These are phyloP conservation scores for Prunella strophiata DNA, from an alignment of 2,797 vertebrate species.

Conservation along the genomic window DNA sequence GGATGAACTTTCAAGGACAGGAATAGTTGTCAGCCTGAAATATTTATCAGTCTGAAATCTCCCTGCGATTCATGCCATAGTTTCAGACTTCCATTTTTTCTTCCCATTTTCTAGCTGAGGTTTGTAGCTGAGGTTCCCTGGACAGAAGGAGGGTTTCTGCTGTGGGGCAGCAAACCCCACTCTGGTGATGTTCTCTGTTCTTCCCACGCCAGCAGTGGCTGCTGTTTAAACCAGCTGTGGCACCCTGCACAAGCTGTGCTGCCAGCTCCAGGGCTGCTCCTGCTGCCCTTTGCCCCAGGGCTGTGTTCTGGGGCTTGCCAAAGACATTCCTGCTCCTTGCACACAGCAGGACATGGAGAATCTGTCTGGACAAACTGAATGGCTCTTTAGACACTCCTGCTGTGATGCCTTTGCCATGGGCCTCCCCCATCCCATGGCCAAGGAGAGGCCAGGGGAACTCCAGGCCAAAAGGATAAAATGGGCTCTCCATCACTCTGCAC, in stretches of 20 bases:
- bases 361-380: not conserved
- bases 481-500: not conserved
- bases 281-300: not conserved
- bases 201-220: not conserved
- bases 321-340: not conserved
- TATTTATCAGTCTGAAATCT: conserved; percentile 67
- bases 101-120: not conserved
- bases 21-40: conserved; percentile 68
- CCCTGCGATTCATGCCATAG: not conserved
- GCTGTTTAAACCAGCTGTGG: not conserved
- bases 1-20: conserved; percentile 66
- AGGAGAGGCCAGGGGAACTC: not conserved
- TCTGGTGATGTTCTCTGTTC: not conserved
- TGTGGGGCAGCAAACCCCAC: not conserved
- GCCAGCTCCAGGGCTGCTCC: not conserved
- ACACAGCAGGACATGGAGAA: not conserved
- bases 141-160: not conserved
- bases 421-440: not conserved
- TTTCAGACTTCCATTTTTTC: not conserved
- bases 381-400: not conserved
- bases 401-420: not conserved
- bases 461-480: not conserved
- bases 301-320: not conserved
- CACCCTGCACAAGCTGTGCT: not conserved
- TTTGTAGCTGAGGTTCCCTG: not conserved